Evolutionary conservation across 2,888 invertebrate species (phyloP).

Genomic region (Muschampia plurimacula): DNA sequence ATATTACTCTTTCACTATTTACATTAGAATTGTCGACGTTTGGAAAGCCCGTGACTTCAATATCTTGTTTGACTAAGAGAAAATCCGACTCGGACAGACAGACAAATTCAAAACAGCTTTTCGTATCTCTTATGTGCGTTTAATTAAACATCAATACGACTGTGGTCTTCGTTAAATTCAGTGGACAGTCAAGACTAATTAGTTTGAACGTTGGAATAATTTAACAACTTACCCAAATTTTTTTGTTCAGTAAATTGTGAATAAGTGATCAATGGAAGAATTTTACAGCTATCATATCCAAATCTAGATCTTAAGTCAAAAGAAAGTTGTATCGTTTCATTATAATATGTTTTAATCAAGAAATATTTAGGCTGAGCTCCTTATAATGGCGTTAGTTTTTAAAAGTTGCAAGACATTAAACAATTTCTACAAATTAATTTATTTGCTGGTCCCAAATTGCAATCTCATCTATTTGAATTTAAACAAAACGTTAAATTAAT

Average conservation of each 20-base stretch:
- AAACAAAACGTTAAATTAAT: too few relatives aligned
- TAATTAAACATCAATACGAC: conserved; percentile 25
- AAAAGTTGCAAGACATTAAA: not conserved
- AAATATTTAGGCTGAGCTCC: conserved; percentile 11
- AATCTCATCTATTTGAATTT: too few relatives aligned
- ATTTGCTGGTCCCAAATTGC: too few relatives aligned
- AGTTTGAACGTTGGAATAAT: not conserved
- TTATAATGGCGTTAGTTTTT: not conserved
- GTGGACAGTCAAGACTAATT: not conserved
- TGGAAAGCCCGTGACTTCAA: conserved; percentile 6
- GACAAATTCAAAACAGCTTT: conserved; percentile 8
- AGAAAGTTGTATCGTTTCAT: conserved; percentile 24
- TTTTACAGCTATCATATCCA: conserved; percentile 3
- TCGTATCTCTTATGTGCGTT: conserved; percentile 2
- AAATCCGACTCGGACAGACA: not conserved
- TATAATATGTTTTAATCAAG: conserved; percentile 17
- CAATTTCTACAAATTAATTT: too few relatives aligned
- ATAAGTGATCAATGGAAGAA: not conserved
- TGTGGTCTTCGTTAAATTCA: conserved; percentile 24
- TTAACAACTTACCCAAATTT: conserved; percentile 2
- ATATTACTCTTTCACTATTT: conserved; percentile 22
- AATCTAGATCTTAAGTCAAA: conserved; percentile 26
- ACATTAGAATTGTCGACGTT: conserved; percentile 18
- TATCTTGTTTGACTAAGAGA: conserved; percentile 27
- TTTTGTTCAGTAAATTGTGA: not conserved